Percentiles rank a stretch among this genome's conserved stretches.
phyloP scores from a whole-genome alignment of 1,140 invertebrate genomes.

The Leptinotarsa lineolata region DNA sequence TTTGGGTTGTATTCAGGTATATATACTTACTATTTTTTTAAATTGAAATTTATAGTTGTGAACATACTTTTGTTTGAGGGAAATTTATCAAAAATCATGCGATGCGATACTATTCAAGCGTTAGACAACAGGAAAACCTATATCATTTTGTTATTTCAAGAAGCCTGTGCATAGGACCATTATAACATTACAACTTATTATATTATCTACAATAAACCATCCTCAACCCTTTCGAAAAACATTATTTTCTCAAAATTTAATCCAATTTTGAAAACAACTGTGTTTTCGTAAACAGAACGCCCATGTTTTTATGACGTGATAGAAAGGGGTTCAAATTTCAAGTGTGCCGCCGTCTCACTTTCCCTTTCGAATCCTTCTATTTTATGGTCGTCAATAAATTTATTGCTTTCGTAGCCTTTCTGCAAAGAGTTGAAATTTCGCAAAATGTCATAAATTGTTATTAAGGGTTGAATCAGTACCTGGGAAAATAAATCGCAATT shows the following conservation, averaged over 20 bases:
- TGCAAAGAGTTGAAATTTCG: conserved; percentile 5
- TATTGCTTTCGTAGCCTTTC: neutral
- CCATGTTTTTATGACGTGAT: neutral
- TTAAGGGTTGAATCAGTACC: neutral
- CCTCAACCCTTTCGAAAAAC: neutral
- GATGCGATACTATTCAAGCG: no score
- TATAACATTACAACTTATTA: neutral
- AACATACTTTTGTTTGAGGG: no score
- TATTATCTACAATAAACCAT: neutral
- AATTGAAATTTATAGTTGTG: no score
- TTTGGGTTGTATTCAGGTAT: no score
- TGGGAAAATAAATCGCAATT: neutral
- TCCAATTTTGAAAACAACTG: neutral
- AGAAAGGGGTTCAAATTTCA: neutral
- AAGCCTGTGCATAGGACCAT: no score
- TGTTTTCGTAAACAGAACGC: conserved; percentile 1
- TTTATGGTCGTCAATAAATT: neutral
- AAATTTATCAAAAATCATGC: no score
- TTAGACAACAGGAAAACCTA: no score
- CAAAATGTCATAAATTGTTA: conserved; percentile 1
- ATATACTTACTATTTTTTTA: no score
- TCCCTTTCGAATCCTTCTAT: neutral
- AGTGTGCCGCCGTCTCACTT: neutral
- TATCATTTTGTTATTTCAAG: no score
- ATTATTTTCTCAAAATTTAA: neutral